Evolutionary conservation across 2,113 vertebrate species (phyloP).

Genomic region (Labeo rohita): DNA sequence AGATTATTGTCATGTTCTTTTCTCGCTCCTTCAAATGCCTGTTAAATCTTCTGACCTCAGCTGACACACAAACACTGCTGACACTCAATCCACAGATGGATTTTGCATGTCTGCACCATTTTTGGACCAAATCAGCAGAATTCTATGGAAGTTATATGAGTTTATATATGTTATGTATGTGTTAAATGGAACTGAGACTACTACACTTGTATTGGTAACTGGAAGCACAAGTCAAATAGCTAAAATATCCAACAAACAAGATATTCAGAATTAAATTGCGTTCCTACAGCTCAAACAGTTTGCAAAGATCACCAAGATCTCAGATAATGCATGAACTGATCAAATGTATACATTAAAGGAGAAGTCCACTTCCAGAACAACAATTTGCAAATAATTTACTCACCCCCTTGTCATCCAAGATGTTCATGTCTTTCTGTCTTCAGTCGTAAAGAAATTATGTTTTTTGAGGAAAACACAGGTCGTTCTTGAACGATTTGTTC

Average conservation of each 20-base stretch:
- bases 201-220: background rate
- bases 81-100: background rate
- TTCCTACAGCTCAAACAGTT: background rate
- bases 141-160: too few species aligned
- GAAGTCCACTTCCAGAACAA: too few species aligned
- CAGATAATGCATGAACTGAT: background rate
- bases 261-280: background rate
- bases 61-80: conserved; percentile 1
- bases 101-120: background rate
- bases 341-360: background rate
- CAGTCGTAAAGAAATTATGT: too few species aligned
- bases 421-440: too few species aligned
- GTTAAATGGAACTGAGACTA: background rate
- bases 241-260: background rate
- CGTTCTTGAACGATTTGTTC: too few species aligned
- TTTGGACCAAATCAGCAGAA: background rate
- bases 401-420: too few species aligned
- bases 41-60: conserved; percentile 17
- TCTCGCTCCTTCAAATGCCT: conserved; percentile 29
- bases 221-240: background rate
- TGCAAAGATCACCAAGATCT: background rate
- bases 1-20: conserved; percentile 38
- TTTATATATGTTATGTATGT: background rate
- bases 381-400: too few species aligned
- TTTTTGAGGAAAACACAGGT: too few species aligned